phyloP scores from a whole-genome alignment of 2,113 vertebrate species.

The Gnathonemus longibarbis region DNA sequence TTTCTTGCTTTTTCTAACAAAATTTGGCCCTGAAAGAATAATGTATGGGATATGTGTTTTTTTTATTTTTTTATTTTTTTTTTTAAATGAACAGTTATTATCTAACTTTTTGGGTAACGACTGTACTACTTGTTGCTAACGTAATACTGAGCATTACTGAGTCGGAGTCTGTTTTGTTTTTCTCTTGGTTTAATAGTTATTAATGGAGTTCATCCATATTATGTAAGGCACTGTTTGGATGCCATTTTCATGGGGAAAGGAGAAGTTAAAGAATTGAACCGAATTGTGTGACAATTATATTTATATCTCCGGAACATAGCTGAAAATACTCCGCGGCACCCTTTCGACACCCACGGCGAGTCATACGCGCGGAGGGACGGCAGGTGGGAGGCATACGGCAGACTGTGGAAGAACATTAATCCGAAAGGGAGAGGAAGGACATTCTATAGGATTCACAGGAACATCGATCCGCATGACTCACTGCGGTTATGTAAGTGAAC shows the following conservation, averaged over 20 bases:
- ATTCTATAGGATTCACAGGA: constrained; percentile 29
- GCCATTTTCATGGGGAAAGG: constrained; percentile 10
- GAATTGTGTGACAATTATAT: constrained; percentile 28
- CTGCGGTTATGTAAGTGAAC: constrained; percentile 32
- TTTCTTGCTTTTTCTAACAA: neutral
- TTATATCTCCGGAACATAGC: constrained; percentile 15
- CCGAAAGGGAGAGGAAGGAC: constrained; percentile 13
- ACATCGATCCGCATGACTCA: constrained; percentile 31
- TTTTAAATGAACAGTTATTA: neutral
- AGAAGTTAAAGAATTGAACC: constrained; percentile 6
- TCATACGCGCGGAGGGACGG: neutral
- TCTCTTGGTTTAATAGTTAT: neutral
- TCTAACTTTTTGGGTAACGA: neutral
- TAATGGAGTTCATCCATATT: neutral
- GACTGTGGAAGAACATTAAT: constrained; percentile 12
- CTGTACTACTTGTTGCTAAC: neutral
- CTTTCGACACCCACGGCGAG: neutral
- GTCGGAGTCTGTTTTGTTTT: neutral
- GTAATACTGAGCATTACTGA: neutral
- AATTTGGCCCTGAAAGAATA: neutral
- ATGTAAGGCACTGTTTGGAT: constrained; percentile 1
- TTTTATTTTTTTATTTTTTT: neutral
- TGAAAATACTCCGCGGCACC: constrained; percentile 20
- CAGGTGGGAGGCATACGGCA: neutral
- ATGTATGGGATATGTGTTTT: neutral